Evolutionary conservation across 2,888 invertebrate genomes (phyloP).

Genomic region (Habroteleia sp.): DNA sequence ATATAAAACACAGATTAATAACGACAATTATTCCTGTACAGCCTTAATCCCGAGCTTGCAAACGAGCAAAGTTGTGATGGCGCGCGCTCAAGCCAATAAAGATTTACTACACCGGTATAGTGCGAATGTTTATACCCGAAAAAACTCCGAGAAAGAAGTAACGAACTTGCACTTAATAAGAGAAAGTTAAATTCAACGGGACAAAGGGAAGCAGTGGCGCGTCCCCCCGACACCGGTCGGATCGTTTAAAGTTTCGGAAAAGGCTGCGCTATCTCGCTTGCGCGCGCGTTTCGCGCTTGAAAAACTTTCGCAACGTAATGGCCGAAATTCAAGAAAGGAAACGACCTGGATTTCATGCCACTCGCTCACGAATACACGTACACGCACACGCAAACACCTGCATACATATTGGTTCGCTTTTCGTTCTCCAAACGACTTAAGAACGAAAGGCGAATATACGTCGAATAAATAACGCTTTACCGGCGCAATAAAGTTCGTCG

Average conservation of each 20-base stretch:
- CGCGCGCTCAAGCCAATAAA: slow-evolving; percentile 42
- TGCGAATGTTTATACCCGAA: slow-evolving; percentile 42
- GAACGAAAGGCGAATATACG: slow-evolving; percentile 62
- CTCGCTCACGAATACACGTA: slow-evolving; percentile 1
- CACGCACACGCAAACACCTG: not conserved
- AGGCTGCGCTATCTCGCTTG: slow-evolving; percentile 57
- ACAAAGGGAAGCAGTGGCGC: slow-evolving; percentile 44
- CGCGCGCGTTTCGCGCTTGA: slow-evolving; percentile 67
- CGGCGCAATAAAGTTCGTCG: slow-evolving; percentile 64
- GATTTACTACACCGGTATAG: slow-evolving; percentile 29
- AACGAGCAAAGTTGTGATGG: slow-evolving; percentile 27
- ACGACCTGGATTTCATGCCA: slow-evolving; percentile 61
- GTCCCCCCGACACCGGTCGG: slow-evolving; percentile 44
- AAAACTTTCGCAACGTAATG: slow-evolving; percentile 62
- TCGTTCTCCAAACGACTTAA: slow-evolving; percentile 62
- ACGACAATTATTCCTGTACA: slow-evolving; percentile 35
- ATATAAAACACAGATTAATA: slow-evolving; percentile 49
- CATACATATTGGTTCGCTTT: slow-evolving; percentile 62
- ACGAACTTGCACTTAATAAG: slow-evolving; percentile 57
- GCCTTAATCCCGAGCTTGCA: slow-evolving; percentile 27
- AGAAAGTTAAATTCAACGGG: slow-evolving; percentile 58
- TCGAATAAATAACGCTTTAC: slow-evolving; percentile 67
- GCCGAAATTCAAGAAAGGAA: slow-evolving; percentile 62
- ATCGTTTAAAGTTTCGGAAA: slow-evolving; percentile 56
- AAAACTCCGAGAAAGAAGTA: slow-evolving; percentile 38